A percentile compares a stretch with the other conserved stretches of the same genome.
phyloP scores from a whole-genome alignment of 1,140 invertebrate genomes.

The Drosophila miranda region DNA sequence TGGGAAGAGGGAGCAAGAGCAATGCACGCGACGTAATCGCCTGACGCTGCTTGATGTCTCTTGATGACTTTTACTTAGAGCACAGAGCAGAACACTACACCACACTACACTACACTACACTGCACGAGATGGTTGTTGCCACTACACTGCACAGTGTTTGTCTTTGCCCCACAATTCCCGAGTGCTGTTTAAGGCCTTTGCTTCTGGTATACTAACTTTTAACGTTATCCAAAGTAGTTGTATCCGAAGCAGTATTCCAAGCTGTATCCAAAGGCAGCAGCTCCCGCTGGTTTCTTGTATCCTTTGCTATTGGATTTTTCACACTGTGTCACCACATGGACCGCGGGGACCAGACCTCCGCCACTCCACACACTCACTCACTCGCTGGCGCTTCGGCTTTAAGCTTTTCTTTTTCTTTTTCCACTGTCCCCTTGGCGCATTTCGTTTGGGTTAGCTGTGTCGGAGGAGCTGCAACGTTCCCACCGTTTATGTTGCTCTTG shows the following conservation, averaged over 20 bases:
- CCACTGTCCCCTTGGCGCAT: constrained; percentile 34
- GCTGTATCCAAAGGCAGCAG: constrained; percentile 22
- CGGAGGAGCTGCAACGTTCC: not conserved
- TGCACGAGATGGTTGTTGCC: constrained; percentile 9
- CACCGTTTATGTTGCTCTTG: too few relatives aligned
- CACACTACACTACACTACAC: not conserved
- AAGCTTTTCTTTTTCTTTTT: constrained; percentile 24
- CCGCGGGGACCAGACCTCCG: not conserved
- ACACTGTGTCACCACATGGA: constrained; percentile 10
- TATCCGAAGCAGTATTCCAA: constrained; percentile 15
- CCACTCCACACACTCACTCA: constrained; percentile 24
- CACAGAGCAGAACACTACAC: constrained; percentile 20
- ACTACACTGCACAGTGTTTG: too few relatives aligned
- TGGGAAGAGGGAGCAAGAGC: constrained; percentile 25
- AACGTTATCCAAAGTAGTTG: constrained; percentile 51
- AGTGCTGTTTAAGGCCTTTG: constrained; percentile 29
- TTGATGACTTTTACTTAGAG: constrained; percentile 71
- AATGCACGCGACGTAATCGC: constrained; percentile 63
- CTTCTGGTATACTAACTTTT: constrained; percentile 74
- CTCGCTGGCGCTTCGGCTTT: constrained; percentile 28
- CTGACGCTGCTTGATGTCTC: constrained; percentile 41
- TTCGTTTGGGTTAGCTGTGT: constrained; percentile 25
- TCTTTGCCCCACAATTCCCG: constrained; percentile 21
- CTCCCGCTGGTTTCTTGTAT: constrained; percentile 39
- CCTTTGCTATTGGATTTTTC: constrained; percentile 49